Conservation (phyloP, 2,888 invertebrate genomes). For the Thereva nobilitata region DNA sequence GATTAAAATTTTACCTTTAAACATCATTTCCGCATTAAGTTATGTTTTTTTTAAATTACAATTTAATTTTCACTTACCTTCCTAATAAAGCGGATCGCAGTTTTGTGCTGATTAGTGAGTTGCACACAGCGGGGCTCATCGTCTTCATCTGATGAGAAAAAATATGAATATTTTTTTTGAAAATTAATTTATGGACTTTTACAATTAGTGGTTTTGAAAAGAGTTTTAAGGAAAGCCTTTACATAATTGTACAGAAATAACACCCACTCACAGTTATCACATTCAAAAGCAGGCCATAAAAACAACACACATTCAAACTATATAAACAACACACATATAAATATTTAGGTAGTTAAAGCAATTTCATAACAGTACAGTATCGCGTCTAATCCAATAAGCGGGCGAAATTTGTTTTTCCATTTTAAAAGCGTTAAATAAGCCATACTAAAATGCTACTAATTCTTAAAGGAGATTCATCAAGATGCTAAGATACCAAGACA, state of each 20-base stretch:
- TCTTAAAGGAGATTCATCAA: conserved; percentile 11
- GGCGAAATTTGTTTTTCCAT: conserved; percentile 9
- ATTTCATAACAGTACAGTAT: background rate
- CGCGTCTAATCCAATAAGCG: conserved; percentile 7
- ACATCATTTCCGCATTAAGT: background rate
- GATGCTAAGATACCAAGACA: conserved; percentile 6
- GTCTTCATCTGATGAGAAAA: conserved; percentile 67
- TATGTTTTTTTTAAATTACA: background rate
- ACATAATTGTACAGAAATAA: too few relatives aligned
- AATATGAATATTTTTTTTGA: conserved; percentile 5
- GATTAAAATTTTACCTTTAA: background rate
- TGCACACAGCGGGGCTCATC: conserved; percentile 80
- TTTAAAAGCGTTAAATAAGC: conserved; percentile 16
- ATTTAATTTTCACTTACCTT: conserved; percentile 69
- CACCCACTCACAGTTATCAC: too few relatives aligned
- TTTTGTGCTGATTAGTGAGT: conserved; percentile 85
- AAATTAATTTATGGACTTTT: background rate
- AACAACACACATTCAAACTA: too few relatives aligned
- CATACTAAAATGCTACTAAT: conserved; percentile 20
- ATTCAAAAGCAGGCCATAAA: too few relatives aligned
- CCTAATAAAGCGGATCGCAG: conserved; percentile 87
- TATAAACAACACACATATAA: too few relatives aligned
- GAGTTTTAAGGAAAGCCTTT: too few relatives aligned
- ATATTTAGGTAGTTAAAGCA: too few relatives aligned
- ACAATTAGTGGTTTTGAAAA: too few relatives aligned